phyloP scores from a whole-genome alignment of 2,888 invertebrate species.

The Cheilosia scutellata region DNA sequence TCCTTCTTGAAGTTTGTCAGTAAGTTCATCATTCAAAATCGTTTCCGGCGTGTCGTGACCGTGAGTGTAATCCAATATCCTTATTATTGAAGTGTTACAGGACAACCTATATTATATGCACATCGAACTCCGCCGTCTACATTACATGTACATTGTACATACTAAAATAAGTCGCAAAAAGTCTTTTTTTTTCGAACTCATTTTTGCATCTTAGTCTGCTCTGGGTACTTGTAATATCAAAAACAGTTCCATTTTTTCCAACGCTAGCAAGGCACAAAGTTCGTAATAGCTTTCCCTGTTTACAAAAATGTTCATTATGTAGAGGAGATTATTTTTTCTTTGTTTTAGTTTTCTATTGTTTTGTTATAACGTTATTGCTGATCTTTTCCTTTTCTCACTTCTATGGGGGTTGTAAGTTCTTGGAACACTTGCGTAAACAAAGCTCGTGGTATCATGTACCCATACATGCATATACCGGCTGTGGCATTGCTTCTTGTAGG shows the following conservation, averaged over 20 bases:
- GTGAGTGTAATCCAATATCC: conserved; percentile 1
- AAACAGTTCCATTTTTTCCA: not conserved
- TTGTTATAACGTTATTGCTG: not conserved
- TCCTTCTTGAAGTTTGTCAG: not conserved
- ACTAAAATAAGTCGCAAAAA: not conserved
- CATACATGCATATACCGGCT: not conserved
- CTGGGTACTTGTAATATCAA: not conserved
- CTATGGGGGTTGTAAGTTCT: conserved; percentile 4
- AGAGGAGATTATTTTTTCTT: not conserved
- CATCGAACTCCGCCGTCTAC: not conserved
- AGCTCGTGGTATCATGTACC: not conserved
- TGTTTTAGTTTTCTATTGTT: conserved; percentile 14
- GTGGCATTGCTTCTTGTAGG: not conserved
- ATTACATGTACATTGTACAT: not conserved
- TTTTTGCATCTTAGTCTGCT: not conserved
- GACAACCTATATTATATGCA: not conserved
- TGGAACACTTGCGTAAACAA: conserved; percentile 12
- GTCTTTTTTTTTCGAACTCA: not conserved
- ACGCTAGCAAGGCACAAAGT: not conserved
- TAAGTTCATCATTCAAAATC: conserved; percentile 6
- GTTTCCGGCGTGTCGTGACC: not conserved
- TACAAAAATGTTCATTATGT: conserved; percentile 8
- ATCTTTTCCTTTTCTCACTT: conserved; percentile 9
- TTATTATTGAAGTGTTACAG: not conserved
- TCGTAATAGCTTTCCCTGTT: not conserved